A percentile compares a stretch with the other conserved stretches of the same genome.
phyloP scores from a whole-genome alignment of 2,888 invertebrate genomes.

The Rhyacophila evoluta region DNA sequence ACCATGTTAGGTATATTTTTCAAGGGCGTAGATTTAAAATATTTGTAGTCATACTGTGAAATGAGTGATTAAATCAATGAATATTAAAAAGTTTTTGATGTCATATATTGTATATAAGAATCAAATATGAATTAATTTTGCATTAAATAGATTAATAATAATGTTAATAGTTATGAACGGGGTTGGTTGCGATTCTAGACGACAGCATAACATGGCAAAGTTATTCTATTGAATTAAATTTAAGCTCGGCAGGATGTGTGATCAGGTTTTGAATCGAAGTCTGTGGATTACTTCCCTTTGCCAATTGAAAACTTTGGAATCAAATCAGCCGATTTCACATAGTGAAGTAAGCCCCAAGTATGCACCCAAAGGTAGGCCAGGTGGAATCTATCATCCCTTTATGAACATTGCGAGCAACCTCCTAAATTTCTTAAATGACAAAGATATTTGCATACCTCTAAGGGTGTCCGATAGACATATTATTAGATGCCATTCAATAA shows the following conservation, averaged over 20 bases:
- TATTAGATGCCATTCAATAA: background rate
- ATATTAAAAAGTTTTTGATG: no score
- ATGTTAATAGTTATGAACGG: no score
- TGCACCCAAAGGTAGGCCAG: constrained; percentile 26
- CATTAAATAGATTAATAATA: no score
- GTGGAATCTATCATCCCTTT: constrained; percentile 31
- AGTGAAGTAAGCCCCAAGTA: constrained; percentile 32
- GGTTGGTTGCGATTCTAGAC: background rate
- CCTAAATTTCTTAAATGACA: constrained; percentile 35
- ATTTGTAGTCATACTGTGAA: no score
- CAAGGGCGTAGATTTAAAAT: no score
- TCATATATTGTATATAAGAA: no score
- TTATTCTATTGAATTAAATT: constrained; percentile 16
- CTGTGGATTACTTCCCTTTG: background rate
- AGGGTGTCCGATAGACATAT: constrained; percentile 15
- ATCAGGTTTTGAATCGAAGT: constrained; percentile 6
- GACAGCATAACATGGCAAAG: background rate
- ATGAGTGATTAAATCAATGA: no score
- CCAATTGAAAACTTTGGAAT: constrained; percentile 36
- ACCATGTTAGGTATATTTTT: no score
- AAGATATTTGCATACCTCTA: constrained; percentile 28
- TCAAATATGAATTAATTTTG: no score
- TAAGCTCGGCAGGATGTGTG: background rate
- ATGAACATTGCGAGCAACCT: constrained; percentile 31
- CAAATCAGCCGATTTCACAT: constrained; percentile 37